A percentile compares a stretch with the other conserved stretches of the same genome.
Evolutionary conservation across 2,797 vertebrate species (phyloP).

Genomic region (Helicolenus hilgendorfi): DNA sequence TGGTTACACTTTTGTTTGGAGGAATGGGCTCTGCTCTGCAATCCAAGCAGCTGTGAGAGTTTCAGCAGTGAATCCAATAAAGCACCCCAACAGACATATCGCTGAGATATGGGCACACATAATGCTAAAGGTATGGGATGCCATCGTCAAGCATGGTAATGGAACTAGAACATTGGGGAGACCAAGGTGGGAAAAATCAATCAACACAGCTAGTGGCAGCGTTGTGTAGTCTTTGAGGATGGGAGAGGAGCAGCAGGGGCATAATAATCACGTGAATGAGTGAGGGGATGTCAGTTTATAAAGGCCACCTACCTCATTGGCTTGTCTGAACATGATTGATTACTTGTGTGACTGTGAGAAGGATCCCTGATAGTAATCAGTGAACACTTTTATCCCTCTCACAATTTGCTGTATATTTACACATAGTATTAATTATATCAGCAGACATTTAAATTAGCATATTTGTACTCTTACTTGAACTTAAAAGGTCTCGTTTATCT

Average conservation of each 20-base stretch:
- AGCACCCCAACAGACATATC: neutral
- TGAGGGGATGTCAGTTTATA: conserved; percentile 30
- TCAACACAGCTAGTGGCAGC: neutral
- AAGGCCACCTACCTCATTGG: conserved; percentile 64
- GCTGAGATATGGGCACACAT: neutral
- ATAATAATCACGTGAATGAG: conserved; percentile 28
- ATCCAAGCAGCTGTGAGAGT: neutral
- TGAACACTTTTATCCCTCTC: neutral
- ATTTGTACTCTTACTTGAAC: neutral
- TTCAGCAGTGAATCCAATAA: neutral
- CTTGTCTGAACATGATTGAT: conserved; percentile 49
- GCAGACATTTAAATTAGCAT: neutral
- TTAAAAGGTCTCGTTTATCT: neutral
- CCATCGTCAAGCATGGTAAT: neutral
- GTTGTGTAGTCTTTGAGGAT: conserved; percentile 9
- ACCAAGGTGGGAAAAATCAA: conserved; percentile 21
- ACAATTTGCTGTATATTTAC: neutral
- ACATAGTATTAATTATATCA: neutral
- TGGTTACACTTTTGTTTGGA: neutral
- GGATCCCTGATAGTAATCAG: conserved; percentile 3
- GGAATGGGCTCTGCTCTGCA: neutral
- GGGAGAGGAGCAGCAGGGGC: neutral
- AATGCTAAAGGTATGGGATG: neutral
- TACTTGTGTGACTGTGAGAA: conserved; percentile 3
- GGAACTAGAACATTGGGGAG: neutral